Percentiles rank a stretch among this genome's conserved stretches.
Conservation (phyloP, 2,888 invertebrate genomes). For the Lochmaea crataegi region DNA sequence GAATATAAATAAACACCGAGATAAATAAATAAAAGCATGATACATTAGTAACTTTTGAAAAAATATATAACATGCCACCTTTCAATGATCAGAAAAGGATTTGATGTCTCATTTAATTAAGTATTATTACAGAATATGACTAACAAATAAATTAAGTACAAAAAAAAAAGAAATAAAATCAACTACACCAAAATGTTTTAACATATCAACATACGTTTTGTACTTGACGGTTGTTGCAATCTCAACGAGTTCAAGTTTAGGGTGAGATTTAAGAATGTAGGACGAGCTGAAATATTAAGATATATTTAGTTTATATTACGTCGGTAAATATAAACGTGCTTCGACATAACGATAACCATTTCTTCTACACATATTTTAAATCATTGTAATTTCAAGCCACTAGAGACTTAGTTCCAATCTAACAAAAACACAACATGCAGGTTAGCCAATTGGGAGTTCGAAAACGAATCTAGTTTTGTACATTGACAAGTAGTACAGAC, state of each 20-base stretch:
- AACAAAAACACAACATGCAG: slow-evolving; percentile 60
- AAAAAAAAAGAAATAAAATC: slow-evolving; percentile 38
- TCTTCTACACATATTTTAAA: slow-evolving; percentile 39
- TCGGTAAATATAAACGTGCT: slow-evolving; percentile 31
- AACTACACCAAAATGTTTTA: slow-evolving; percentile 45
- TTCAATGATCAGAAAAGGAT: background rate
- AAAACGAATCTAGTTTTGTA: slow-evolving; percentile 29
- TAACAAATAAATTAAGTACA: slow-evolving; percentile 29
- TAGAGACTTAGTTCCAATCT: slow-evolving; percentile 61
- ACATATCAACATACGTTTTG: slow-evolving; percentile 82
- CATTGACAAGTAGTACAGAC: slow-evolving; percentile 11
- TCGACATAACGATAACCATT: slow-evolving; percentile 34
- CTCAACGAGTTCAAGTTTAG: slow-evolving; percentile 92
- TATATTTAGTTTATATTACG: slow-evolving; percentile 37
- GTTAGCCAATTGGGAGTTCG: slow-evolving; percentile 54
- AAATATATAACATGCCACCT: background rate
- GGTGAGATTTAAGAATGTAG: slow-evolving; percentile 98
- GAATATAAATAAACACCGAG: background rate
- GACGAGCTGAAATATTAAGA: slow-evolving; percentile 87
- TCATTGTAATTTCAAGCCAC: slow-evolving; percentile 59
- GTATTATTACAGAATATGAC: background rate
- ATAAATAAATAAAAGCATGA: background rate
- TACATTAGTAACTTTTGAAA: background rate
- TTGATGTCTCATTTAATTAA: background rate
- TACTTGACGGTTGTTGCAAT: slow-evolving; percentile 81